Evolutionary conservation across 2,797 vertebrate species (phyloP).

Genomic region (Acestrorhynchus altus): DNA sequence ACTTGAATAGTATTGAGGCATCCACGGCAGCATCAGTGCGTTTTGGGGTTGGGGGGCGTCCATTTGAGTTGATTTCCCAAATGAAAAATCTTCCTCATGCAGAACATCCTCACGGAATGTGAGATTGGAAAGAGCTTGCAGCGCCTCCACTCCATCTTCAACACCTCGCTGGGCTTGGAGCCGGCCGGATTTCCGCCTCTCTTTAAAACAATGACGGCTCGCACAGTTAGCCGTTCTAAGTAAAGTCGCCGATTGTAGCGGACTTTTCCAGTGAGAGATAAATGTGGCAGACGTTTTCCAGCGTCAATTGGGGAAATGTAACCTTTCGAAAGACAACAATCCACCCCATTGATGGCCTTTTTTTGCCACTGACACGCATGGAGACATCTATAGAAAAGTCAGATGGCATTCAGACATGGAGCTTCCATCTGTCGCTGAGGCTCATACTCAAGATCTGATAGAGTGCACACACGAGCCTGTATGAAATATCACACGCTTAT

Average conservation of each 20-base stretch:
- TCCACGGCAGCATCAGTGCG: constrained; percentile 20
- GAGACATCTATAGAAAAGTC: constrained; percentile 71
- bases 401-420: constrained; percentile 79
- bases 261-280: constrained; percentile 33
- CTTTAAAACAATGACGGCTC: constrained; percentile 79
- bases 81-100: constrained; percentile 78
- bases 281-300: constrained; percentile 25
- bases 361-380: constrained; percentile 75
- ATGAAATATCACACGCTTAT: background rate
- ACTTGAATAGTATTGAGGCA: constrained; percentile 45
- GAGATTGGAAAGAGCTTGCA: constrained; percentile 75
- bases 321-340: constrained; percentile 79
- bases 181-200: constrained; percentile 64
- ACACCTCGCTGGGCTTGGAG: constrained; percentile 73
- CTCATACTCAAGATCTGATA: background rate
- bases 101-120: constrained; percentile 77
- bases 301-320: constrained; percentile 64
- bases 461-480: background rate
- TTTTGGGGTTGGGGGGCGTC: constrained; percentile 27
- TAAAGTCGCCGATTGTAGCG: constrained; percentile 55
- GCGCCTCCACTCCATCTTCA: constrained; percentile 72
- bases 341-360: constrained; percentile 78
- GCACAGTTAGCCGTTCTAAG: constrained; percentile 76
- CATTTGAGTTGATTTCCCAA: constrained; percentile 65
- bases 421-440: constrained; percentile 67